Evolutionary conservation across 2,888 invertebrate genomes (phyloP).

Genomic region (Drosophila pseudotalamancana): DNA sequence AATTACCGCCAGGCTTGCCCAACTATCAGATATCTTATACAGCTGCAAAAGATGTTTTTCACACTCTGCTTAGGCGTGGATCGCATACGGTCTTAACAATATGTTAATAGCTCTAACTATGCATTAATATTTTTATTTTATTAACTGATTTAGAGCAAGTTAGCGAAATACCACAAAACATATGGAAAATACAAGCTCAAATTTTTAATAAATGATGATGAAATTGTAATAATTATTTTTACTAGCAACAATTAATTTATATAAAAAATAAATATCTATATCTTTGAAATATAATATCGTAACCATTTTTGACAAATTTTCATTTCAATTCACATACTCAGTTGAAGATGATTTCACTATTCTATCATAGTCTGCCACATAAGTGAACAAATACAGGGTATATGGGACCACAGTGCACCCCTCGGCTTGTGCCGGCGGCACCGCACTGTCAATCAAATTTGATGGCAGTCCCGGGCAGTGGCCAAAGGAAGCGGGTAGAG

Average conservation of each 20-base stretch:
- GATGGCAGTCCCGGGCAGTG: conserved; percentile 16
- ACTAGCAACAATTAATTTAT: too few species aligned
- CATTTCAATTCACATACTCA: too few species aligned
- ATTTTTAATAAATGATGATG: too few species aligned
- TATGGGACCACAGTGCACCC: conserved; percentile 4
- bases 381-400: conserved; percentile 13
- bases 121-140: neutral
- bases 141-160: neutral
- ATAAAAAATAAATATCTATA: too few species aligned
- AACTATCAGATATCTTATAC: conserved; percentile 20
- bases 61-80: neutral
- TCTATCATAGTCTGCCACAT: neutral
- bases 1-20: conserved; percentile 14
- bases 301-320: too few species aligned
- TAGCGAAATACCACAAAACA: neutral
- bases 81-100: neutral
- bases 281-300: too few species aligned
- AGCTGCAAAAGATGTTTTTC: neutral
- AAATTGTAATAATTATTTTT: too few species aligned
- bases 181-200: too few species aligned
- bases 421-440: conserved; percentile 28
- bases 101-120: conserved; percentile 20
- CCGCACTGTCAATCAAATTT: conserved; percentile 65
- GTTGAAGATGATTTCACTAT: neutral
- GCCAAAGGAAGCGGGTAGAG: conserved; percentile 28